These are phyloP conservation scores for Amphiprion percula DNA, from an alignment of 2,113 vertebrate genomes.

Conservation along the genomic window DNA sequence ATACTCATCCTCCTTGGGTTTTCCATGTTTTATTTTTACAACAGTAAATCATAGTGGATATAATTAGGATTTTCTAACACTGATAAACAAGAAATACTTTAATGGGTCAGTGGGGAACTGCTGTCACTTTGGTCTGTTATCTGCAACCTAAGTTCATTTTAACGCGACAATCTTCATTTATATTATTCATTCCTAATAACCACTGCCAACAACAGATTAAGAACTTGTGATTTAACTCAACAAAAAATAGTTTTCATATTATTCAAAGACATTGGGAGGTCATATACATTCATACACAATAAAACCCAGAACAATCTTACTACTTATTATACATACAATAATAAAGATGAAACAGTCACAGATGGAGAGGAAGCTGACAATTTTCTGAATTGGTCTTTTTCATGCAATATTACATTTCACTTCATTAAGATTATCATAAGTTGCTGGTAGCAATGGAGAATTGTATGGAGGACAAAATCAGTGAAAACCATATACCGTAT, in stretches of 20 bases:
- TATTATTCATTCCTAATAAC: neutral
- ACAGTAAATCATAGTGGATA: neutral
- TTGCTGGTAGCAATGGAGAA: neutral
- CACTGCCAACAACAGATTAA: neutral
- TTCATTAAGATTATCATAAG: slow-evolving; percentile 56
- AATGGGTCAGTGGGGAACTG: neutral
- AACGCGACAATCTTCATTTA: neutral
- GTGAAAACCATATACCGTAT: neutral
- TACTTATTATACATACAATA: neutral
- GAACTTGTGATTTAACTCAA: neutral
- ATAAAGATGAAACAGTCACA: slow-evolving; percentile 10
- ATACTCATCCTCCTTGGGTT: neutral
- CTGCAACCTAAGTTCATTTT: neutral
- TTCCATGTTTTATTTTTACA: slow-evolving; percentile 23
- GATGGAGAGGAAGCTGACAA: neutral
- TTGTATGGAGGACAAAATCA: slow-evolving; percentile 47
- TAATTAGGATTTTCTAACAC: slow-evolving; percentile 22
- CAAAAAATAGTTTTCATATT: neutral
- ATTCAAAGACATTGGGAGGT: slow-evolving; percentile 9
- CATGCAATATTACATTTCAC: slow-evolving; percentile 31
- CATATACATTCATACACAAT: slow-evolving; percentile 7
- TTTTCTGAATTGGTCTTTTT: slow-evolving; percentile 31
- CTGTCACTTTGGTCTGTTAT: slow-evolving; percentile 9
- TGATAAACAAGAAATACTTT: slow-evolving; percentile 11
- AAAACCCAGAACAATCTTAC: neutral